Conservation (phyloP, 2,113 vertebrate genomes). For the Eulacestoma nigropectus region DNA sequence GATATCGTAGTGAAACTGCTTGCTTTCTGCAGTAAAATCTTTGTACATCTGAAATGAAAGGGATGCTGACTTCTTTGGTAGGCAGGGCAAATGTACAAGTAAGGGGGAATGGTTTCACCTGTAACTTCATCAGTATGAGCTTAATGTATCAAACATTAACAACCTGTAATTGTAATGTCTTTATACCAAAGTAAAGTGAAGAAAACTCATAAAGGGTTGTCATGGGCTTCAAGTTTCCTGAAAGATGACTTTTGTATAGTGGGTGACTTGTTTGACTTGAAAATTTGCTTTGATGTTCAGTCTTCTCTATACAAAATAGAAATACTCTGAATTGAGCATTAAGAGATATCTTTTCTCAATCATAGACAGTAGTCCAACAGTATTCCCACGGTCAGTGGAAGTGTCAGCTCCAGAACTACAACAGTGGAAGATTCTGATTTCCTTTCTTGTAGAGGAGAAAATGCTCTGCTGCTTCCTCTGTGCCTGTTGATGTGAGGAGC, state of each 20-base stretch:
- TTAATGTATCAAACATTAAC: background rate
- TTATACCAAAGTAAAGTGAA: background rate
- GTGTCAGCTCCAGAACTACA: background rate
- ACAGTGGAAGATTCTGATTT: background rate
- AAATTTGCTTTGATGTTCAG: background rate
- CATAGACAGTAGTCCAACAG: background rate
- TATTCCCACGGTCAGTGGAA: background rate
- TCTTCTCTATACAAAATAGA: background rate
- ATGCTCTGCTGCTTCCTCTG: background rate
- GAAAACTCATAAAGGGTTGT: background rate
- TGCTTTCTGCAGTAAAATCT: background rate
- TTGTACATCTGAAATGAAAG: background rate
- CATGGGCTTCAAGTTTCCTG: background rate
- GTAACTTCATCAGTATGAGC: background rate
- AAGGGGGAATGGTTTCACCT: background rate
- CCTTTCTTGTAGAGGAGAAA: background rate
- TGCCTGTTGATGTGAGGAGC: background rate
- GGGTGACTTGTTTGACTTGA: background rate
- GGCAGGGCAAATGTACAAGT: background rate
- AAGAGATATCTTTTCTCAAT: background rate
- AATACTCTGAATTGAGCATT: background rate
- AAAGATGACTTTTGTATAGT: background rate
- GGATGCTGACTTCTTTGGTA: background rate
- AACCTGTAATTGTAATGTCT: background rate
- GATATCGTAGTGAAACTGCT: background rate